Base-by-base conservation (phyloP, 2,113 vertebrate genomes). In the Cinclus mexicanus region DNA sequence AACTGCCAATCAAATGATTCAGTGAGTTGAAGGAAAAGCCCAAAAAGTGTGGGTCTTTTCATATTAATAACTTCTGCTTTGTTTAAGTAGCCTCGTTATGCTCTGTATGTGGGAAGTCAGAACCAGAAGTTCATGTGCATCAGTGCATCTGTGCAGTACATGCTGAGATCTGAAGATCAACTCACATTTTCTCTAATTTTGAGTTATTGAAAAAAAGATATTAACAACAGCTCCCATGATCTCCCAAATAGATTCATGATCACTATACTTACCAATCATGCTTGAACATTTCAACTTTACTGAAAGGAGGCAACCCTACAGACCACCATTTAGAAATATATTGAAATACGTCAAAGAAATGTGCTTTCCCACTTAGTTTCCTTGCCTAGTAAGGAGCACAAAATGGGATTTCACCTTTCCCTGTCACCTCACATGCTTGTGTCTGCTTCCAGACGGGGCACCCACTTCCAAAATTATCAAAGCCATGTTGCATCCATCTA, bases 11-110 rank as follows among this genome's bases (percentile, higher is more conserved):
- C 63, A 90, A 72, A 76, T 49, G 0, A 65, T 83, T 85, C n/a
- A 80, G 35, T 59, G 29, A 74, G 41, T 2, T 63, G 28, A 16
- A 65, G 26, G 1, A 17, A 24, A 57, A 76, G 3, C 1, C 18
- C 12, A 46, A 53, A 71, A 89, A 39, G 3, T n/a, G 10, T 56
- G 52, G 44, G 2, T 0, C 6, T 75, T 87, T 91, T 42, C 80
- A 79, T 64, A 23, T 72, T 61, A 69, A 63, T 79, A 79, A 75
- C 31, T 94, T 78, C 47, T 89, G 47, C 19, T 67, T 87, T 88
- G 19, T 83, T 89, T 84, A 70, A 91, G 35, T 74, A 81, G 17
- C 12, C 6, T 46, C 42, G 15, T 70, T 44, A 22, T 39, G 13
- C 26, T 91, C 69, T 67, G 11, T 39, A 52, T 5, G 18, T 52